Base-by-base conservation (phyloP, 1,140 invertebrate genomes). In the Macrobrachium rosenbergii region DNA sequence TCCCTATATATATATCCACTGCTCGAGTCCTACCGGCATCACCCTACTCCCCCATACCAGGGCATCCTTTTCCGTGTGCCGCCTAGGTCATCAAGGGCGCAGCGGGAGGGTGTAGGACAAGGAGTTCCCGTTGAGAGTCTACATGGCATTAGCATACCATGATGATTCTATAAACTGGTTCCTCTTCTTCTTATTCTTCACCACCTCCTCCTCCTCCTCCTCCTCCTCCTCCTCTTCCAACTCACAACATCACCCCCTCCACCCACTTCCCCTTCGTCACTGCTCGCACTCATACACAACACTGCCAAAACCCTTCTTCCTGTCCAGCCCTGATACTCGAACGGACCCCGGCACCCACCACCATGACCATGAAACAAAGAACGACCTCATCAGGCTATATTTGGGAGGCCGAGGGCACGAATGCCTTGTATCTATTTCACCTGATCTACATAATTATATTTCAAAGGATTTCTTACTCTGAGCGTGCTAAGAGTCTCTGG, bases 51-150 rank as follows among this genome's bases (percentile, higher is more conserved):
- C 7, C n/a, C 78, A 58, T 19, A 21, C 78, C 19, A 12, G 6
- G 28, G 52, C 62, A 80, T 23, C 60, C n/a, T 62, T 52, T 62
- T 62, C 37, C 59, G 43, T 28, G 28, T 52, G 77, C 58, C 43
- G 45, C 59, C 28, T 64, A 58, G 60, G 69, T 69, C 52, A 76
- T 83, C 60, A 45, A 52, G 14, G 58, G 5, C 64, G 23, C 77
- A 80, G 83, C 77, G 45, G 75, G 75, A 63, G 60, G 58, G 59
- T 84, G 83, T 84, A 67, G 83, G 75, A 84, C 83, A 84, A 84
- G 83, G 72, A 23, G 60, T 62, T 62, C 83, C 83, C 60, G 52
- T 45, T 11, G 37, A n/a, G n/a, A 69, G 17, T 21, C 59, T 63
- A 19, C 28, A 19, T 23, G 60, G 64, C 73, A 84, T 84, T 84